These are phyloP conservation scores for Lordiphosa mommai DNA, from an alignment of 1,140 invertebrate species.

Conservation along the genomic window DNA sequence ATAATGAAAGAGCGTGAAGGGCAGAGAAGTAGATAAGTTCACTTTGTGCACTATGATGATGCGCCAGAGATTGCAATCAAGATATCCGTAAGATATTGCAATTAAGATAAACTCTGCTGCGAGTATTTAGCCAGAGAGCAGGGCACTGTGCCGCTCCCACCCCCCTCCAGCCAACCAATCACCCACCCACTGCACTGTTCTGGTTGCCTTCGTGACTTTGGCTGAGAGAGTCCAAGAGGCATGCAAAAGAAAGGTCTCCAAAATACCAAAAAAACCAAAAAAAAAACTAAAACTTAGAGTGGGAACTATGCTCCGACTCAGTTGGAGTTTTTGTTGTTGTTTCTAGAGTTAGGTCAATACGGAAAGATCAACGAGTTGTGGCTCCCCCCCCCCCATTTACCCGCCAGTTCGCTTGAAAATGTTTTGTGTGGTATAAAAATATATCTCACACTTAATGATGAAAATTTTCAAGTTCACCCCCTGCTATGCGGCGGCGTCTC, in stretches of 20 bases:
- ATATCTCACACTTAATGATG: conserved; percentile 39
- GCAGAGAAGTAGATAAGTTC: conserved; percentile 40
- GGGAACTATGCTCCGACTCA: neutral
- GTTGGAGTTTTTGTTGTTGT: too few relatives aligned
- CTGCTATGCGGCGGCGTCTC: conserved; percentile 29
- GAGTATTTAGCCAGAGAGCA: conserved; percentile 25
- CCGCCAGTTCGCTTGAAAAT: neutral
- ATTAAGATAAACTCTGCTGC: conserved; percentile 60
- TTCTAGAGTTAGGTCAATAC: too few relatives aligned
- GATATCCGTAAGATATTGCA: conserved; percentile 67
- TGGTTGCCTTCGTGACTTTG: conserved; percentile 7
- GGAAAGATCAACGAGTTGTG: too few relatives aligned
- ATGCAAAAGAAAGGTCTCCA: too few relatives aligned
- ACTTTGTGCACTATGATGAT: conserved; percentile 52
- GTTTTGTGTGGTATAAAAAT: conserved; percentile 35
- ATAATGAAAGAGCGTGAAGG: neutral
- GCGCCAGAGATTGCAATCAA: conserved; percentile 61
- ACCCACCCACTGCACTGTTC: neutral
- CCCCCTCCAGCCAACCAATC: neutral
- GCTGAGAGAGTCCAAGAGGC: neutral
- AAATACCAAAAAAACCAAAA: too few relatives aligned
- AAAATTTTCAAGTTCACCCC: conserved; percentile 72
- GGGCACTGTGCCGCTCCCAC: conserved; percentile 2
- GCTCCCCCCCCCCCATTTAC: too few relatives aligned
- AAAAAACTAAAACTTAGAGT: too few relatives aligned